A percentile compares a stretch with the other conserved stretches of the same genome.
These are phyloP conservation scores for Drosophila atripex DNA, from an alignment of 2,888 invertebrate species.

Conservation along the genomic window DNA sequence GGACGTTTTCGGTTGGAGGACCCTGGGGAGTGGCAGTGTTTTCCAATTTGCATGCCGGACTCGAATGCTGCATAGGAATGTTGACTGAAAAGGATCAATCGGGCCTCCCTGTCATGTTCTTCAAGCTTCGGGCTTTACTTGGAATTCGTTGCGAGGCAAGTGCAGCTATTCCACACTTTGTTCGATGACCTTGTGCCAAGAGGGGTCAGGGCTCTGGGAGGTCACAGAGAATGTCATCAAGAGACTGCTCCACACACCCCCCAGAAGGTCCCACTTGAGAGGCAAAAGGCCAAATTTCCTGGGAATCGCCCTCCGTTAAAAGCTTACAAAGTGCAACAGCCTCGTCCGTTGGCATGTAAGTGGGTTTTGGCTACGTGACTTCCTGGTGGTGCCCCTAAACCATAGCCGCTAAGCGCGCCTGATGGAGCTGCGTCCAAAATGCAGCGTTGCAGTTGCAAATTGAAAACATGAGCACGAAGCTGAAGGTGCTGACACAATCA, in stretches of 20 bases:
- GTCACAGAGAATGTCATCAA: too few relatives aligned
- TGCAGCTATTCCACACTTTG: too few relatives aligned
- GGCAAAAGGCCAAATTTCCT: slow-evolving; percentile 56
- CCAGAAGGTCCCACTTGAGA: slow-evolving; percentile 23
- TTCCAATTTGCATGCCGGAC: slow-evolving; percentile 25
- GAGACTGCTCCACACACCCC: too few relatives aligned
- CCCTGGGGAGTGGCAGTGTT: slow-evolving; percentile 15
- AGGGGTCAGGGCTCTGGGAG: too few relatives aligned
- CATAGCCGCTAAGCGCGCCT: slow-evolving; percentile 51
- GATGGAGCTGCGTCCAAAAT: slow-evolving; percentile 61
- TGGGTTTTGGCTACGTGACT: slow-evolving; percentile 60
- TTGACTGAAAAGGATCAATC: background rate
- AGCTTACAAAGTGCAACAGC: slow-evolving; percentile 53
- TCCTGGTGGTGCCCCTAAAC: slow-evolving; percentile 52
- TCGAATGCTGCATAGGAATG: background rate
- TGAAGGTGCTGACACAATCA: slow-evolving; percentile 39
- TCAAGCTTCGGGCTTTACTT: background rate
- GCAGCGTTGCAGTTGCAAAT: slow-evolving; percentile 74
- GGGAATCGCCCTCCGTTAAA: slow-evolving; percentile 45
- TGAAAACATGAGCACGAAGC: slow-evolving; percentile 62
- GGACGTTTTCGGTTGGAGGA: slow-evolving; percentile 6
- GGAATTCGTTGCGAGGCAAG: too few relatives aligned
- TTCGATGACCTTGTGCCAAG: too few relatives aligned
- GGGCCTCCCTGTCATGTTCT: background rate
- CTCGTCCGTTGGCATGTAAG: slow-evolving; percentile 15